phyloP scores from a whole-genome alignment of 1,140 invertebrate species.

The Vollenhovia emeryi region DNA sequence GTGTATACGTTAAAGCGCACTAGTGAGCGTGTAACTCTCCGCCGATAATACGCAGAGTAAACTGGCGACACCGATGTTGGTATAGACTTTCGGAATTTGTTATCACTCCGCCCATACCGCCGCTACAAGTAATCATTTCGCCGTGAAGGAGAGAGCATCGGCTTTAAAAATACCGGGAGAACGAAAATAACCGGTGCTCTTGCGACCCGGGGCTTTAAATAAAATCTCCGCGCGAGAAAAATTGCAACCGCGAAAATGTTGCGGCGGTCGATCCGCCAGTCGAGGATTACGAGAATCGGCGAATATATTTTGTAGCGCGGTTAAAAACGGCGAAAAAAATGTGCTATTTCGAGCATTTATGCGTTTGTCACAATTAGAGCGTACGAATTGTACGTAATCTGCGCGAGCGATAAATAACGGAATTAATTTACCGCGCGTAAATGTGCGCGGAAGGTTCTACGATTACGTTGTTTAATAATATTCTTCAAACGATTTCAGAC shows the following conservation, averaged over 20 bases:
- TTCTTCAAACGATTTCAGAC: conserved; percentile 5
- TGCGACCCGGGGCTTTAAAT: conserved; percentile 40
- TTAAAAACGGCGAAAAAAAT: conserved; percentile 21
- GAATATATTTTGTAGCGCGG: conserved; percentile 32
- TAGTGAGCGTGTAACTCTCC: conserved; percentile 43
- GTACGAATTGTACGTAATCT: conserved; percentile 5
- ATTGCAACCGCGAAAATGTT: conserved; percentile 57
- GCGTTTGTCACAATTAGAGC: no score
- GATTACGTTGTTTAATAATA: not conserved
- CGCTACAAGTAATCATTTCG: conserved; percentile 63
- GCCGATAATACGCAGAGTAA: conserved; percentile 66
- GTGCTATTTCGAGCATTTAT: conserved; percentile 7
- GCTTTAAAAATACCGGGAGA: conserved; percentile 64
- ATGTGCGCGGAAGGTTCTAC: not conserved
- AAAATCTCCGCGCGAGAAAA: conserved; percentile 60
- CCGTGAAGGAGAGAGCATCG: conserved; percentile 57
- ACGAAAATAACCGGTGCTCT: conserved; percentile 62
- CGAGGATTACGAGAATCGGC: conserved; percentile 51
- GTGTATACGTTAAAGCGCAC: not conserved
- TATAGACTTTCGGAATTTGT: conserved; percentile 66
- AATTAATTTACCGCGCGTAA: not conserved
- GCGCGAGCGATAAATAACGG: conserved; percentile 4
- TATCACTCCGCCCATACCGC: conserved; percentile 54
- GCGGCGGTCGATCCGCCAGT: conserved; percentile 25
- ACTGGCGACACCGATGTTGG: conserved; percentile 40